Evolutionary conservation across 2,888 invertebrate species (phyloP).

Genomic region (Drymonia ruficornis): DNA sequence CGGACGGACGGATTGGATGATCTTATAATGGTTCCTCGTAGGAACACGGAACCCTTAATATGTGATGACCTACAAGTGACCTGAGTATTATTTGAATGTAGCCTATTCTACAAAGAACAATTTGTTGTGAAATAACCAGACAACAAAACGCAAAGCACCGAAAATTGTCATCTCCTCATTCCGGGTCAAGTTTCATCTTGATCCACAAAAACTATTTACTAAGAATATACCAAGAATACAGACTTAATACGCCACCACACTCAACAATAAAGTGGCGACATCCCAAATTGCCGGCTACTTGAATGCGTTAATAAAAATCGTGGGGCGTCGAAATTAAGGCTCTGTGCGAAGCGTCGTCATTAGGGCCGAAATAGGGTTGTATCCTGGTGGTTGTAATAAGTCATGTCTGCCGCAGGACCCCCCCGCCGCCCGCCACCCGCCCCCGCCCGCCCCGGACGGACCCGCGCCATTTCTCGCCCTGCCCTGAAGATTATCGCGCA

Average conservation of each 20-base stretch:
- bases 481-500: constrained; percentile 70
- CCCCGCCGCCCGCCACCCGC: constrained; percentile 48
- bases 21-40: no score
- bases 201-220: constrained; percentile 7
- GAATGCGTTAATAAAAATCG: constrained; percentile 81
- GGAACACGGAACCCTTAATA: no score
- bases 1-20: no score
- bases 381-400: constrained; percentile 82
- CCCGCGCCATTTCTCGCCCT: constrained; percentile 68
- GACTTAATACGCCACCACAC: constrained; percentile 32
- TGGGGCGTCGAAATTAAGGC: constrained; percentile 82
- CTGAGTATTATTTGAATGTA: neutral
- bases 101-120: neutral
- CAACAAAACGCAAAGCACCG: neutral
- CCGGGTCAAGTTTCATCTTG: neutral
- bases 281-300: constrained; percentile 73
- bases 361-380: constrained; percentile 83
- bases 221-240: constrained; percentile 33
- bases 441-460: constrained; percentile 47
- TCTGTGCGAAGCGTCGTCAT: constrained; percentile 77
- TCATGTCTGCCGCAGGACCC: constrained; percentile 81
- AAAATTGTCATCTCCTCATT: neutral
- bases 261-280: constrained; percentile 54
- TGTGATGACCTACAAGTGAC: neutral
- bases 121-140: neutral